phyloP scores from a whole-genome alignment of 2,113 vertebrate species.

The Marcusenius ussheri region DNA sequence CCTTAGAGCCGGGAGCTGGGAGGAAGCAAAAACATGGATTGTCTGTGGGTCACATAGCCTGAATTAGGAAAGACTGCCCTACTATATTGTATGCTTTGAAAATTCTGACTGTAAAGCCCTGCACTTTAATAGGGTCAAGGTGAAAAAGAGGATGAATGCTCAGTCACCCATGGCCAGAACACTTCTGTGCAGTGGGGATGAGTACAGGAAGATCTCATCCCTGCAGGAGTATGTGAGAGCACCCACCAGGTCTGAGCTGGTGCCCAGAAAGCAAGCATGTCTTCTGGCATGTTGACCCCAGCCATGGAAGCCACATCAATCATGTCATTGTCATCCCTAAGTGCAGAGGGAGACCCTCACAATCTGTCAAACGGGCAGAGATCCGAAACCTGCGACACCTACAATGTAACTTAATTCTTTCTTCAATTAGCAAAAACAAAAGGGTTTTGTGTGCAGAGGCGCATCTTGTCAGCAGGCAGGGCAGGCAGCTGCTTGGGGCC shows the following conservation, averaged over 20 bases:
- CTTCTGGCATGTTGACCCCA: constrained; percentile 83
- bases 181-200: constrained; percentile 68
- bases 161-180: constrained; percentile 77
- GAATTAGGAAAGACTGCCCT: too few species aligned
- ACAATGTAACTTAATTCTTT: not conserved
- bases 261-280: constrained; percentile 83
- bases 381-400: not conserved
- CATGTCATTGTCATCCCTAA: constrained; percentile 79
- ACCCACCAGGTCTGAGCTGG: constrained; percentile 80
- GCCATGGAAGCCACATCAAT: constrained; percentile 89
- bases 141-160: not conserved
- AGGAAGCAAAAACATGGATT: too few species aligned
- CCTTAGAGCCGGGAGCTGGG: not conserved
- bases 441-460: not conserved
- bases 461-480: too few species aligned
- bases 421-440: not conserved
- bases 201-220: constrained; percentile 79
- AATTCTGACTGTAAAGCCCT: too few species aligned
- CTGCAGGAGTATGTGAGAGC: constrained; percentile 82
- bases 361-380: not conserved
- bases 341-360: not conserved
- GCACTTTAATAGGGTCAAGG: not conserved
- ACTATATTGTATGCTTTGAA: too few species aligned
- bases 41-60: too few species aligned
- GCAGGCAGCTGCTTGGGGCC: too few species aligned